Base-by-base conservation (phyloP, 2,888 invertebrate genomes). In the Taenaris catops region DNA sequence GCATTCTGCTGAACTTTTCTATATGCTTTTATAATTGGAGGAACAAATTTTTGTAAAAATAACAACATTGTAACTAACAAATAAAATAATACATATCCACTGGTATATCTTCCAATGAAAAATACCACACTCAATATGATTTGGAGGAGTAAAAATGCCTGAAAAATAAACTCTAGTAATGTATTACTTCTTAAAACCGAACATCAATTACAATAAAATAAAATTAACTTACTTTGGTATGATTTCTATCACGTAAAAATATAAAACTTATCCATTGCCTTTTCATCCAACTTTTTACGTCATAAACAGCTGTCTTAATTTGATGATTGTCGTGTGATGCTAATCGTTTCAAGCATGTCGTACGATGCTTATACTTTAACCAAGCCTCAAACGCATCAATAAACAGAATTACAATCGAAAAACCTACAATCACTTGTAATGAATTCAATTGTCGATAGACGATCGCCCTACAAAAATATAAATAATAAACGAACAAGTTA, bases 351-450 rank as follows among this genome's bases (percentile, higher is more conserved):
- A 86, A 55, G 48, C 67, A 83, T 38, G 63, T 52, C 34, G 69
- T 80, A 52, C 84, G 76, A 44, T 79, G 84, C 59, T 83, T 84
- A 49, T 72, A 57, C 60, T 69, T 80, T 16, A 86, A 55, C 84
- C 84, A 86, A 34, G 64, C 48, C 54, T 86, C 84, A 51, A 83
- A 65, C 43, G 72, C 76, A 59, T 86, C 83, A 50, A 72, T 51
- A 39, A 46, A 50, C 21, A 78, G 29, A 34, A 65, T 42, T 41
- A 59, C 44, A 41, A 69, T 53, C 34, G 52, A 57, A 37, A 67
- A 42, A 42, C 62, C 63, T 41, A 74, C 57, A 18, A 67, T 21
- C 34, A 78, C 66, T 60, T 73, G 64, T 40, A 80, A 46, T 26
- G 75, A 49, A 45, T 63, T 71, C 11, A 81, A 53, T 60, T 81